A percentile compares a stretch with the other conserved stretches of the same genome.
These are phyloP conservation scores for Eupithecia dodoneata DNA, from an alignment of 2,888 invertebrate genomes.

Conservation along the genomic window DNA sequence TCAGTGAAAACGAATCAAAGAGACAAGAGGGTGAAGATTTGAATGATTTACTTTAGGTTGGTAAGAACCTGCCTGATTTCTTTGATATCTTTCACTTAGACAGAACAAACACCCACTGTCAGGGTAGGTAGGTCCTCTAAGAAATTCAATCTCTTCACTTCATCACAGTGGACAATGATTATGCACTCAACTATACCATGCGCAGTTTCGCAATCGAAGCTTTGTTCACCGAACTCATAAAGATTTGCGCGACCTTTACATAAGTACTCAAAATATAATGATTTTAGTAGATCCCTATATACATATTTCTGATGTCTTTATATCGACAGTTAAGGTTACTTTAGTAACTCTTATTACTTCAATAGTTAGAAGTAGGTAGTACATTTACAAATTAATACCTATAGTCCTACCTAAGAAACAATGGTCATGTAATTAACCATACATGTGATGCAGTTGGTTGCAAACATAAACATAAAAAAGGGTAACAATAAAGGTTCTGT, in stretches of 20 bases:
- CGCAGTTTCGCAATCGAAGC: too few species aligned
- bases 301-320: background rate
- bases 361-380: background rate
- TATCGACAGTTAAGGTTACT: background rate
- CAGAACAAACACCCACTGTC: too few species aligned
- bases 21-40: too few species aligned
- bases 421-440: background rate
- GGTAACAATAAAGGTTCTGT: background rate
- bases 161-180: too few species aligned
- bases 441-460: background rate
- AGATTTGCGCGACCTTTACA: background rate
- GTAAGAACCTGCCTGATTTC: too few species aligned
- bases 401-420: background rate
- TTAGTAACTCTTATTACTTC: background rate
- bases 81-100: too few species aligned
- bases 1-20: too few species aligned
- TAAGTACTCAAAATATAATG: background rate
- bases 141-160: too few species aligned
- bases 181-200: too few species aligned
- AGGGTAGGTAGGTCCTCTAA: too few species aligned
- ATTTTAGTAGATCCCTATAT: background rate
- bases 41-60: too few species aligned
- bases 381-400: background rate
- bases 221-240: too few species aligned
- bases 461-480: background rate